Evolutionary conservation across 2,113 vertebrate species (phyloP), one percentile per base, ranked within the genome.

Genomic region (Struthio camelus): DNA sequence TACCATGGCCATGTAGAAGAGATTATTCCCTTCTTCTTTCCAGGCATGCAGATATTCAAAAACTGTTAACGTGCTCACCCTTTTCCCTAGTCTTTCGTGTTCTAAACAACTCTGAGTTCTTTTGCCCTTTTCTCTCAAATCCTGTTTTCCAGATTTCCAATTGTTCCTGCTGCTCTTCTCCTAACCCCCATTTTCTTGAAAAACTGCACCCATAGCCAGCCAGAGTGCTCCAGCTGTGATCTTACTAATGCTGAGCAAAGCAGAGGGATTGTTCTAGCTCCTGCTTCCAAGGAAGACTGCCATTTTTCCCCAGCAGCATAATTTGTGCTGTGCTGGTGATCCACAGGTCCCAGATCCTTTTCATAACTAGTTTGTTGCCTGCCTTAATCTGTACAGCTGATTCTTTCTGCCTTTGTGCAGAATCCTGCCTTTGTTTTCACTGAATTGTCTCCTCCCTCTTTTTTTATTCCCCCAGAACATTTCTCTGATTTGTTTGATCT

Each of bases 401-500:
- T 80, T 87, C 58, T 75, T 93, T 50, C 87, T 87, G 53, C 66
- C 58, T 61, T 4, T 59, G 40, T 87, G 85, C 83, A 66, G 94
- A 87, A 80, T 85, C 85, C 85, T 93, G 56, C 62, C 67, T 90
- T 93, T 40, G 18, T 87, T 93, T 93, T 85, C 82, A 66, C 44
- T 71, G 92, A 94, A 78, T 91, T 90, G 75, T 87, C 93, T 94
- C 87, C 75, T 82, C 34, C 38, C n/a, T 85, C 77, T 88, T 83
- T 91, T 48, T 25, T 89, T 69, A 80, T 84, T 76, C 94, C 92
- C 70, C 42, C 75, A 38, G 75, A 94, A 80, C 71, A 73, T 93
- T 93, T 94, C 91, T 94, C 58, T 91, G 91, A 95, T 97, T 97
- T 95, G 91, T 97, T 96, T 95, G 89, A 95, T 97, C 94, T 94